Conservation (phyloP, 2,113 vertebrate genomes). For the Mirza zaza region DNA sequence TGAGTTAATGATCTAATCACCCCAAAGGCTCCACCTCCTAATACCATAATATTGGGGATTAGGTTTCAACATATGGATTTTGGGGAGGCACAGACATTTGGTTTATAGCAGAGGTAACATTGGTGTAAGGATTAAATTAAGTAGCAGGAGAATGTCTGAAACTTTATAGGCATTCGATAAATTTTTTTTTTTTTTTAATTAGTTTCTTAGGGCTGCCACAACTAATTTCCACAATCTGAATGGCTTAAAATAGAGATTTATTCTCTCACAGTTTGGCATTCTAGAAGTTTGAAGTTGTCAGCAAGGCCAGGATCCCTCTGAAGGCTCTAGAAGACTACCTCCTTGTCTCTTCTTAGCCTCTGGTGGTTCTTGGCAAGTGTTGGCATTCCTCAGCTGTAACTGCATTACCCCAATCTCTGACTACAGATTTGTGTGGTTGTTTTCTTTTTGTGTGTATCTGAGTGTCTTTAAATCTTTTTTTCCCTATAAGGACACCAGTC, state of each 20-base stretch:
- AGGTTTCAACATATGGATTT: not conserved
- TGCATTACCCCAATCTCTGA: not conserved
- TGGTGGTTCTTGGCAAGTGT: not conserved
- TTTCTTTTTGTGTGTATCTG: not conserved
- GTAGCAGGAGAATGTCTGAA: not conserved
- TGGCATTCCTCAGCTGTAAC: not conserved
- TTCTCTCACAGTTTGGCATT: not conserved
- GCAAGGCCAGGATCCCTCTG: not conserved
- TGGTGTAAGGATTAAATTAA: not conserved
- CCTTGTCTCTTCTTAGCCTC: not conserved
- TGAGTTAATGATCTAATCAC: not conserved
- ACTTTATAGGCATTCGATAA: not conserved
- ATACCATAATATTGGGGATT: not conserved
- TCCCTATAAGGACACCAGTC: not conserved
- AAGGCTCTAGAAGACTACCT: not conserved
- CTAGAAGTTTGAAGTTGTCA: not conserved
- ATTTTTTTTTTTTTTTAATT: not conserved
- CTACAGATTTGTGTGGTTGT: not conserved
- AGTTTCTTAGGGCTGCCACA: not conserved
- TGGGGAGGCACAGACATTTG: not conserved
- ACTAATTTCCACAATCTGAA: not conserved
- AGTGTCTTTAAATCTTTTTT: not conserved
- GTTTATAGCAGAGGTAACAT: not conserved
- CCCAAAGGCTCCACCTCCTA: not conserved
- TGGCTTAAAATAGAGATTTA: not conserved